A percentile compares a stretch with the other conserved stretches of the same genome.
phyloP scores from a whole-genome alignment of 2,797 vertebrate species.

The Bovichtus variegatus region DNA sequence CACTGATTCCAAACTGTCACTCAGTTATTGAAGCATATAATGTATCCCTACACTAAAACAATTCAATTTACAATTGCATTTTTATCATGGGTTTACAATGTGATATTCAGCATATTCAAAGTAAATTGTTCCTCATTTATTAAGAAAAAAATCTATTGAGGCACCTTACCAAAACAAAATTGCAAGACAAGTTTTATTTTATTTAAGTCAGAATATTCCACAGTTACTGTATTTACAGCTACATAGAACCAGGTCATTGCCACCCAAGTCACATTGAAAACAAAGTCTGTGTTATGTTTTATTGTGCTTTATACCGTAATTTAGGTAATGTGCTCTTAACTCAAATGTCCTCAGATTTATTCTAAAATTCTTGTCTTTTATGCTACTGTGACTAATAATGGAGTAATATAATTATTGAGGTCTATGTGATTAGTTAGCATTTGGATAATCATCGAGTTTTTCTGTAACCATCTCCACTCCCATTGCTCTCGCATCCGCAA shows the following conservation, averaged over 20 bases:
- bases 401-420: background rate
- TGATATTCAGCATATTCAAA: background rate
- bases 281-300: background rate
- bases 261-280: background rate
- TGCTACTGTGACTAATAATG: too few species aligned
- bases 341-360: conserved; percentile 1
- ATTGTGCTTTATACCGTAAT: background rate
- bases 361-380: too few species aligned
- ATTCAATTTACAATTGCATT: background rate
- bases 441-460: background rate
- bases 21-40: background rate
- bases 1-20: background rate
- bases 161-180: background rate
- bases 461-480: background rate
- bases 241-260: background rate
- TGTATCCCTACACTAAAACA: too few species aligned
- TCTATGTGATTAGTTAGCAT: background rate
- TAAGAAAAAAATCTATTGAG: background rate
- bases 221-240: background rate
- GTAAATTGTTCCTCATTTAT: background rate
- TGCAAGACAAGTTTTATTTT: background rate
- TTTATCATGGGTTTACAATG: background rate
- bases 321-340: background rate
- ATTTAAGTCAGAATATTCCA: background rate
- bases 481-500: conserved; percentile 8